Evolutionary conservation across 2,797 vertebrate species (phyloP).

Genomic region (Yasuhikotakia modesta): DNA sequence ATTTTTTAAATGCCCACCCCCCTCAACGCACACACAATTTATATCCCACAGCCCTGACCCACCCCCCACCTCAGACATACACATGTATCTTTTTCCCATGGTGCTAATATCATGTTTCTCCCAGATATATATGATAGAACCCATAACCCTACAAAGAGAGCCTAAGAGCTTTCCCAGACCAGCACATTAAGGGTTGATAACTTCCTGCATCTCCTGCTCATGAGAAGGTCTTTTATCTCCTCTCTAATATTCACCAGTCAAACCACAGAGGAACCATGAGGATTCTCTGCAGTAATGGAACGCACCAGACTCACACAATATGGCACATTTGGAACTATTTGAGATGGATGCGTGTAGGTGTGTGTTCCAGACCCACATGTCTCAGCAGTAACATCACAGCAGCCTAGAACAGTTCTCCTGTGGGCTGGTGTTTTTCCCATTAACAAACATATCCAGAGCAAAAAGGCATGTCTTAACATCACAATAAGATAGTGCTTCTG

Average conservation of each 20-base stretch:
- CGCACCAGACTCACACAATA: constrained; percentile 13
- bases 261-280: neutral
- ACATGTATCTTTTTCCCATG: constrained; percentile 20
- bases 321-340: constrained; percentile 33
- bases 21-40: neutral
- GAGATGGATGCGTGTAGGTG: constrained; percentile 5
- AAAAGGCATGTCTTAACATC: constrained; percentile 13
- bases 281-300: constrained; percentile 6
- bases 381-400: constrained; percentile 44
- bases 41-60: neutral
- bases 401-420: constrained; percentile 20
- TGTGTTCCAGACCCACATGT: neutral
- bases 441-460: constrained; percentile 24
- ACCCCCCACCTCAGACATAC: constrained; percentile 14
- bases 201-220: constrained; percentile 17
- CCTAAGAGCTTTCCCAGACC: constrained; percentile 11
- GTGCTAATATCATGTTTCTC: constrained; percentile 25
- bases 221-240: constrained; percentile 17
- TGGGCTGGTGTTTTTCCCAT: constrained; percentile 23
- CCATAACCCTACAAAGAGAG: constrained; percentile 1
- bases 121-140: constrained; percentile 8
- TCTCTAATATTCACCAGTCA: constrained; percentile 11
- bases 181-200: constrained; percentile 12
- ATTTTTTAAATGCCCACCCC: neutral
- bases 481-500: constrained; percentile 6